Base-by-base conservation (phyloP, 2,888 invertebrate genomes). In the Hyposoter dolosus region DNA sequence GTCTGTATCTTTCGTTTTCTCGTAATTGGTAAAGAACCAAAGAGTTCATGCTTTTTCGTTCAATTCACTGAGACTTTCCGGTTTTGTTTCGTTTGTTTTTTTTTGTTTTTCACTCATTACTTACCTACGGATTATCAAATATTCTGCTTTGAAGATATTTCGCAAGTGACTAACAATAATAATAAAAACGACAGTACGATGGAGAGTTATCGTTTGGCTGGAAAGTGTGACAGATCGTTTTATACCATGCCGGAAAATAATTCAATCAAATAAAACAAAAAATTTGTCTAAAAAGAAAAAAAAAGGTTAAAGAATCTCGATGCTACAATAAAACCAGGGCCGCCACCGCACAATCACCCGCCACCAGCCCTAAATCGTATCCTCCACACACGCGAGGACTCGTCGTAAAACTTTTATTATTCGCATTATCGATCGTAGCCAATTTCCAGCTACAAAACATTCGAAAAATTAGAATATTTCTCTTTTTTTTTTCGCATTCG, bases 271-370 rank as follows among this genome's bases (percentile, higher is more conserved):
- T 7, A 6, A 65, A 66, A 45, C 17, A 23, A 50, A 45, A 9
- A 60, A 60, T 19, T 15, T 15, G 35, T 60, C 4, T 15, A 63
- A 56, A 69, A 17, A 35, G n/a, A 50, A 23, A n/a, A 72, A 65
- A 72, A 5, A 40, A 40, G 4, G 40, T 40, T n/a, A 72, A 40
- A 71, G 17, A 23, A 68, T 47, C 40, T 85, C 71, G 80, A 72
- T 85, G 69, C 82, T 75, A 85, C 63, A 53, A 76, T 45, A 75
- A 60, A 60, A 79, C 45, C 82, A 76, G 19, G 71, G 79, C 85
- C 85, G 65, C 83, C 85, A 85, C 85, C 77, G 65, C 82, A 80
- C 76, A 76, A 66, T 84, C 83, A 85, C 76, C 81, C 85, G 56
- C 83, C 85, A 85, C 85, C 85, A 83, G 79, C 66, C 80, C 76